Base-by-base conservation (phyloP, 2,113 vertebrate species). In the Brachypodius melanocephalos region DNA sequence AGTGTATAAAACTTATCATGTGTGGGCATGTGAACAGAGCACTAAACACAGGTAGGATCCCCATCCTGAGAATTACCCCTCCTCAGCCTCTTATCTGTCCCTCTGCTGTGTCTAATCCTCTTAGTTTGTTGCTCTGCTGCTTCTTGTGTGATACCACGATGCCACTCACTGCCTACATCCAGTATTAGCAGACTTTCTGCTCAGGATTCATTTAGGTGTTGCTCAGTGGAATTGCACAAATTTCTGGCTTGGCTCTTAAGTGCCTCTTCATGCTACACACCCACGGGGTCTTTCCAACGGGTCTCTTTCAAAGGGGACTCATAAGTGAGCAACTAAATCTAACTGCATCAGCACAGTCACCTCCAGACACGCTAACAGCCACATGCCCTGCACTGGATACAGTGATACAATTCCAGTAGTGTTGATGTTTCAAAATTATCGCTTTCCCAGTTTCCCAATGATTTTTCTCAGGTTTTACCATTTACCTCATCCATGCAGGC, bases 151-250 rank as follows among this genome's bases (percentile, higher is more conserved):
- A 34, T 97, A 93, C 89, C 82, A 90, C 5, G 1, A 55, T 96
- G 95, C 96, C 95, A 86, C 96, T 91, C 85, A 25, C 95, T 90
- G 93, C 88, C 85, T 74, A 3, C 79, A 94, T 32, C 28, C 90
- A 74, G 96, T 77, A 97, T 32, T 85, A 88, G 51, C 96, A 96
- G 85, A 54, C 17, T 85, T 81, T 67, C 80, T 83, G 57, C 71
- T 71, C 6, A 0, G 42, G 43, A 40, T 82, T 87, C 25, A 2
- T 76, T 79, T 28, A 29, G 59, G 28, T 13, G 22, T 17, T 90
- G 82, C 55, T 94, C 82, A 81, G 43, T 62, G 62, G 49, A 77
- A 75, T n/a, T 2, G 0, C 22, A 15, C 8, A 12, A 31, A 36
- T 62, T 73, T 32, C 88, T 71, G 85, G 28, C 78, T 77, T 69